Evolutionary conservation across 2,888 invertebrate species (phyloP).

Genomic region (Bhutanitis thaidina): DNA sequence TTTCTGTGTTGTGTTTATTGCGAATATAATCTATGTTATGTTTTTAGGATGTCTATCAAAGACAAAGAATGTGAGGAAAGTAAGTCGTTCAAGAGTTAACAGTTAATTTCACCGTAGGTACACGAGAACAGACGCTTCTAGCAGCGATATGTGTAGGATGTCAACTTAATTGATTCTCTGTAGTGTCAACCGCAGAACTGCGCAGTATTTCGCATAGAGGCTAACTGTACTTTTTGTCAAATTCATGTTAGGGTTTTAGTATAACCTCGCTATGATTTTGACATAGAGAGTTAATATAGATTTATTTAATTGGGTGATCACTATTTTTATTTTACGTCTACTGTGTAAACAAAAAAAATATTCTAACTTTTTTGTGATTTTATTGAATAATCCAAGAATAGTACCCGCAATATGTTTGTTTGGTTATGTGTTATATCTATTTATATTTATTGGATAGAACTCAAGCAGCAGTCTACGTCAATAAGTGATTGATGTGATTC

Average conservation of each 20-base stretch:
- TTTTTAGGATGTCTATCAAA: conserved; percentile 27
- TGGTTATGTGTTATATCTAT: background rate
- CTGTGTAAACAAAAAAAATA: no score
- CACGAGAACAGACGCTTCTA: conserved; percentile 35
- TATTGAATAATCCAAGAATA: no score
- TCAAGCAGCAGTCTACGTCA: background rate
- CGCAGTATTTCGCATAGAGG: conserved; percentile 55
- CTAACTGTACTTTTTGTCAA: conserved; percentile 42
- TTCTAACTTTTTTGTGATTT: no score
- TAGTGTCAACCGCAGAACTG: conserved; percentile 55
- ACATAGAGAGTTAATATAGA: background rate
- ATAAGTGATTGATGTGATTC: background rate
- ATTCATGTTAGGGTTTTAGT: conserved; percentile 5
- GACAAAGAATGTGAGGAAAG: conserved; percentile 34
- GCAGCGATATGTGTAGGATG: conserved; percentile 57
- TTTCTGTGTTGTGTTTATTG: conserved; percentile 37
- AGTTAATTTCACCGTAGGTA: conserved; percentile 19
- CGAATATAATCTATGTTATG: conserved; percentile 22
- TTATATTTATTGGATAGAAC: background rate
- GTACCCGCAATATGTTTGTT: no score
- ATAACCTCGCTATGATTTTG: conserved; percentile 8
- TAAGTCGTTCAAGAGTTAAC: conserved; percentile 37
- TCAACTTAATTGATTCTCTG: conserved; percentile 58
- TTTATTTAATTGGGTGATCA: background rate
- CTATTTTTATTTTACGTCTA: no score